Conservation (phyloP, 2,113 vertebrate genomes). For the Spheniscus mendiculus region DNA sequence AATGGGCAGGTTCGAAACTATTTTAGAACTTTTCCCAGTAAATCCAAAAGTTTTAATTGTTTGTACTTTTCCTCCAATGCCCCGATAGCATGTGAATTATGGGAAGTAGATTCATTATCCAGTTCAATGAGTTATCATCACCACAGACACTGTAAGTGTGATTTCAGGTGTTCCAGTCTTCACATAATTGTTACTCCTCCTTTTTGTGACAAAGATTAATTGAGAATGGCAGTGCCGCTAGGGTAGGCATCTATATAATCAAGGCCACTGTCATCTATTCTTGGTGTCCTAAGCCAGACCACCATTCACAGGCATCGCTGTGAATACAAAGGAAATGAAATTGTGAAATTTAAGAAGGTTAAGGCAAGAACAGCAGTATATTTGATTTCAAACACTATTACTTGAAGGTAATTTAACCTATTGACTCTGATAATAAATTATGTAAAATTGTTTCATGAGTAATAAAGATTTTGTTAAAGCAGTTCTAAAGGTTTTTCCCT, state of each 20-base stretch:
- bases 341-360: neutral
- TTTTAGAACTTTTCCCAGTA: neutral
- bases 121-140: slow-evolving; percentile 2
- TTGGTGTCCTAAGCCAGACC: neutral
- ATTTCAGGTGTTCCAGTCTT: slow-evolving; percentile 17
- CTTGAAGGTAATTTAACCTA: slow-evolving; percentile 10
- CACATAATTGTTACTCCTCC: slow-evolving; percentile 9
- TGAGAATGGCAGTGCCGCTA: neutral
- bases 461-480: slow-evolving; percentile 38
- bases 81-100: neutral
- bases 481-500: neutral
- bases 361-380: neutral
- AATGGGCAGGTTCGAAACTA: neutral
- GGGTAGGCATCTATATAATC: slow-evolving; percentile 16
- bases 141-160: neutral
- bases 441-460: slow-evolving; percentile 11
- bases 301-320: neutral
- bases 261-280: slow-evolving; percentile 20
- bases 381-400: neutral
- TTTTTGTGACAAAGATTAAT: slow-evolving; percentile 31
- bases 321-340: slow-evolving; percentile 6
- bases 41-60: neutral
- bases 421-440: neutral
- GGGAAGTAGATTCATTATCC: slow-evolving; percentile 2
- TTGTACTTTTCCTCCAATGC: neutral